phyloP scores from a whole-genome alignment of 2,888 invertebrate genomes.

The Drosophila subquinaria region DNA sequence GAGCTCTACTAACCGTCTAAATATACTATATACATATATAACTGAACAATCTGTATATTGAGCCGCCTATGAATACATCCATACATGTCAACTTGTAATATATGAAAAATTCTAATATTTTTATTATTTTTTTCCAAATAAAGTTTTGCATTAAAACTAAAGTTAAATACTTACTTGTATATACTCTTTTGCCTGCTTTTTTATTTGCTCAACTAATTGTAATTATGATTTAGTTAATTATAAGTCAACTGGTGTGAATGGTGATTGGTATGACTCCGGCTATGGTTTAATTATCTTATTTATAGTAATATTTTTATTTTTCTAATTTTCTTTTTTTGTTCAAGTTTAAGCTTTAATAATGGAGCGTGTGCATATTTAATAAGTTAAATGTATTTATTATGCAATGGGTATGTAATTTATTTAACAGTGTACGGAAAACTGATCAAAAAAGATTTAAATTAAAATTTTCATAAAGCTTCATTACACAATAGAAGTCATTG shows the following conservation, averaged over 20 bases:
- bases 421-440: neutral
- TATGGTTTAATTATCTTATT: slow-evolving; percentile 36
- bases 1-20: slow-evolving; percentile 64
- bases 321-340: slow-evolving; percentile 11
- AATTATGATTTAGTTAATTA: slow-evolving; percentile 25
- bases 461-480: too few relatives aligned
- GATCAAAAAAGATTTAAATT: too few relatives aligned
- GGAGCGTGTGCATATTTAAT: neutral
- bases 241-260: slow-evolving; percentile 35
- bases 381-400: slow-evolving; percentile 10
- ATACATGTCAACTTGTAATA: slow-evolving; percentile 44
- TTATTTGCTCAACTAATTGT: slow-evolving; percentile 46
- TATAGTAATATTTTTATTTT: slow-evolving; percentile 4
- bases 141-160: slow-evolving; percentile 69
- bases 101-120: slow-evolving; percentile 51
- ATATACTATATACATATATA: slow-evolving; percentile 32
- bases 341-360: slow-evolving; percentile 5
- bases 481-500: too few relatives aligned
- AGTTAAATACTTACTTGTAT: slow-evolving; percentile 43
- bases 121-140: slow-evolving; percentile 63
- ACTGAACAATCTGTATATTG: slow-evolving; percentile 53
- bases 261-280: slow-evolving; percentile 42
- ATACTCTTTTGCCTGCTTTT: slow-evolving; percentile 36
- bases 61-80: slow-evolving; percentile 21
- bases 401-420: neutral